Evolutionary conservation across 2,888 invertebrate species (phyloP).

Genomic region (Falcaria lacertinaria): DNA sequence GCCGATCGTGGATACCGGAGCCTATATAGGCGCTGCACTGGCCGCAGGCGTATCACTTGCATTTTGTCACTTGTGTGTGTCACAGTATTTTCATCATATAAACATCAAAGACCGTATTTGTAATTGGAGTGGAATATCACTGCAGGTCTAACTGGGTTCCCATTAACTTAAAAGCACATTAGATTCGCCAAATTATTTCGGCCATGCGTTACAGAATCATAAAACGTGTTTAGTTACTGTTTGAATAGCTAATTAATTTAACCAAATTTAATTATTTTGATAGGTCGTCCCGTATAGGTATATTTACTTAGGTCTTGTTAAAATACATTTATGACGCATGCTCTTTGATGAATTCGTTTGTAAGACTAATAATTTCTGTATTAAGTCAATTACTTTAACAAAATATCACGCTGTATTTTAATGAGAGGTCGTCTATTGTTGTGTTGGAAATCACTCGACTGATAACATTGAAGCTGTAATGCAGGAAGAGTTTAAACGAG

Average conservation of each 20-base stretch:
- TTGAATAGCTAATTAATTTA: conserved; percentile 18
- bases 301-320: conserved; percentile 11
- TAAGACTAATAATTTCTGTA: conserved; percentile 23
- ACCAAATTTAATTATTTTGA: conserved; percentile 11
- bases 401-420: conserved; percentile 41
- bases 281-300: conserved; percentile 15
- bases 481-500: conserved; percentile 29
- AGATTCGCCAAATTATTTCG: no score
- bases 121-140: no score
- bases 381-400: conserved; percentile 45
- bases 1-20: no score
- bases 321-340: conserved; percentile 15
- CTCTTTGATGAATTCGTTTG: conserved; percentile 17
- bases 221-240: conserved; percentile 7
- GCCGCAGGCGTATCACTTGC: no score
- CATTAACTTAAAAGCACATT: no score
- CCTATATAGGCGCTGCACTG: no score
- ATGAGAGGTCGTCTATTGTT: conserved; percentile 55
- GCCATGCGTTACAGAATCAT: conserved; percentile 8
- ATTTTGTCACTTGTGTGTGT: no score
- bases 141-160: no score
- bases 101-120: no score
- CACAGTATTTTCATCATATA: no score
- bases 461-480: conserved; percentile 38
- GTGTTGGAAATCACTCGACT: conserved; percentile 31